Conservation (phyloP, 2,113 vertebrate genomes). For the Boulengeromyrus knoepffleri region DNA sequence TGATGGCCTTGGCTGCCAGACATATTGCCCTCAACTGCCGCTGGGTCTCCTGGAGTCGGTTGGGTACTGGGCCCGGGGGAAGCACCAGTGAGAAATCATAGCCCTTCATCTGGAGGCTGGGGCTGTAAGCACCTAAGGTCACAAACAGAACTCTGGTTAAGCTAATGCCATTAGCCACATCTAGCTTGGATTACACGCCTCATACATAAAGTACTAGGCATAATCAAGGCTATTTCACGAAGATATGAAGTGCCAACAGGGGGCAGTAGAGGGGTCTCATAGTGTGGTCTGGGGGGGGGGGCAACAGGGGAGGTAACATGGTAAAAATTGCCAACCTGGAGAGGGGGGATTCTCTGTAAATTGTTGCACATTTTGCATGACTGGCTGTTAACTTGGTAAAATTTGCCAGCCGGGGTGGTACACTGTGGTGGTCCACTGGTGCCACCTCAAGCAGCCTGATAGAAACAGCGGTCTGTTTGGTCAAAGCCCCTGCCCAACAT, state of each 20-base stretch:
- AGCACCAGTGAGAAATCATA: conserved; percentile 57
- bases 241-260: not conserved
- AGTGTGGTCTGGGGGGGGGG: not conserved
- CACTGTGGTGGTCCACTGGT: not conserved
- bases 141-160: not conserved
- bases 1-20: conserved; percentile 41
- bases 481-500: not conserved
- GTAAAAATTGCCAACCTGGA: not conserved
- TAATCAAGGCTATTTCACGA: not conserved
- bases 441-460: not conserved
- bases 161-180: not conserved
- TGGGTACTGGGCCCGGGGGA: conserved; percentile 37
- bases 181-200: not conserved
- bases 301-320: not conserved
- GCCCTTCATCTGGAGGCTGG: conserved; percentile 50
- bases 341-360: not conserved
- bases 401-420: not conserved
- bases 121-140: not conserved
- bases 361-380: not conserved
- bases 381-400: not conserved
- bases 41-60: conserved; percentile 41
- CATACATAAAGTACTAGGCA: not conserved
- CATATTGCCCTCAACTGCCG: conserved; percentile 47
- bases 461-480: too few relatives aligned
- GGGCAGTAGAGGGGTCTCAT: not conserved